Evolutionary conservation across 2,113 vertebrate species (phyloP).

Genomic region (Takifugu bimaculatus): DNA sequence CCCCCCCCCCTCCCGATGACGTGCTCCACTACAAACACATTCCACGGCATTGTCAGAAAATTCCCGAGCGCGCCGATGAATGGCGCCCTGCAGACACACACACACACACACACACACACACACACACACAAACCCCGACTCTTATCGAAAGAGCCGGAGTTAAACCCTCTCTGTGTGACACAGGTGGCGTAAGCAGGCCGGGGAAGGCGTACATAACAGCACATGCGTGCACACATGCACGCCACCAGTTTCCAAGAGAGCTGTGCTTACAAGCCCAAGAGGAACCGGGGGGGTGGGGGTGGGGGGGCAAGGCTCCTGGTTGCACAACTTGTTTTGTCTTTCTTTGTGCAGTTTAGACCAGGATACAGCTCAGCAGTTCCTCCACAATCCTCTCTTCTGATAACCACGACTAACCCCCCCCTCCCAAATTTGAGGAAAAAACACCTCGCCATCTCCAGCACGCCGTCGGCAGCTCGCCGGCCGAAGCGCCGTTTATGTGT

Average conservation of each 20-base stretch:
- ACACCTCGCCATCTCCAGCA: slow-evolving; percentile 16
- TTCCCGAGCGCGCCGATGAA: slow-evolving; percentile 62
- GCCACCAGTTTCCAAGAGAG: slow-evolving; percentile 32
- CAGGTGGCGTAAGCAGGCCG: neutral
- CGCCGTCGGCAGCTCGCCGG: slow-evolving; percentile 6
- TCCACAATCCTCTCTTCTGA: slow-evolving; percentile 47
- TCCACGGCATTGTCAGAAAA: slow-evolving; percentile 74
- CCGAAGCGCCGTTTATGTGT: slow-evolving; percentile 17
- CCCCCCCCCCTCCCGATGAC: slow-evolving; percentile 51
- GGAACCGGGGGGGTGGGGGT: slow-evolving; percentile 44
- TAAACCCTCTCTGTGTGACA: no score
- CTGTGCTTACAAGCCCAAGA: slow-evolving; percentile 57
- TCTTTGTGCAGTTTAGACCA: slow-evolving; percentile 19
- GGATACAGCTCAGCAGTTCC: slow-evolving; percentile 53
- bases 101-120: slow-evolving; percentile 9
- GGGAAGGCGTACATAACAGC: slow-evolving; percentile 21
- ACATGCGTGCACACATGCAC: slow-evolving; percentile 5
- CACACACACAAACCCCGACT: no score
- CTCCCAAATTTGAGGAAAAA: slow-evolving; percentile 25
- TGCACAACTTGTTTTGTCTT: slow-evolving; percentile 70
- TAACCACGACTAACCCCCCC: slow-evolving; percentile 35
- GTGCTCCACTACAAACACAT: slow-evolving; percentile 78
- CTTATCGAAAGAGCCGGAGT: no score
- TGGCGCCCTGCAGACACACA: slow-evolving; percentile 40
- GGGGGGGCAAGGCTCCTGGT: slow-evolving; percentile 40